These are phyloP conservation scores for Eidolon helvum DNA, from an alignment of 2,113 vertebrate species.

Conservation along the genomic window DNA sequence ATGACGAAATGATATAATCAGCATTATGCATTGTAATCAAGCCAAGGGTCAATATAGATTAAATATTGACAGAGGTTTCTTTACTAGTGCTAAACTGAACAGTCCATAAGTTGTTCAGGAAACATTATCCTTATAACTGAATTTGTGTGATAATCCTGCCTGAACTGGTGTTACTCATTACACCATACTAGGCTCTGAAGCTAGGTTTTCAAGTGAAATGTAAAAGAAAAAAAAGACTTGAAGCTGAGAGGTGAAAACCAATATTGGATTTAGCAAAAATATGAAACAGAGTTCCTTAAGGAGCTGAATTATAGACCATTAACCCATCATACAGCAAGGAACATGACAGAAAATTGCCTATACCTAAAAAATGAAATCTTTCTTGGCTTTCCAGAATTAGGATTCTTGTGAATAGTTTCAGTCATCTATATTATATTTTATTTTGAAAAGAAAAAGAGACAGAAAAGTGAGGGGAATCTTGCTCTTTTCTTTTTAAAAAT, in stretches of 20 bases:
- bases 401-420: background rate
- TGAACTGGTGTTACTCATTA: conserved; percentile 10
- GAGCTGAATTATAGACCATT: conserved; percentile 38
- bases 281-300: conserved; percentile 36
- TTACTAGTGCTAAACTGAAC: background rate
- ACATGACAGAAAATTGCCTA: background rate
- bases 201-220: conserved; percentile 41
- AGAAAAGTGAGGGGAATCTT: background rate
- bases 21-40: conserved; percentile 63
- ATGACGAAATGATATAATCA: conserved; percentile 64
- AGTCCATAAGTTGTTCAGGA: conserved; percentile 48
- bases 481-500: background rate
- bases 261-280: conserved; percentile 59
- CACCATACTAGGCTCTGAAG: background rate
- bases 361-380: background rate
- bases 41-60: conserved; percentile 69
- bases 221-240: background rate
- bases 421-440: background rate
- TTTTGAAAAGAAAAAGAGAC: background rate
- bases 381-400: background rate
- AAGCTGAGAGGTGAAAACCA: background rate
- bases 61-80: conserved; percentile 75
- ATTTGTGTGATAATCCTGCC: background rate
- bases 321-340: conserved; percentile 8
- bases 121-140: conserved; percentile 36